These are phyloP conservation scores for Zootermopsis nevadensis DNA, from an alignment of 2,888 invertebrate species.

Conservation along the genomic window DNA sequence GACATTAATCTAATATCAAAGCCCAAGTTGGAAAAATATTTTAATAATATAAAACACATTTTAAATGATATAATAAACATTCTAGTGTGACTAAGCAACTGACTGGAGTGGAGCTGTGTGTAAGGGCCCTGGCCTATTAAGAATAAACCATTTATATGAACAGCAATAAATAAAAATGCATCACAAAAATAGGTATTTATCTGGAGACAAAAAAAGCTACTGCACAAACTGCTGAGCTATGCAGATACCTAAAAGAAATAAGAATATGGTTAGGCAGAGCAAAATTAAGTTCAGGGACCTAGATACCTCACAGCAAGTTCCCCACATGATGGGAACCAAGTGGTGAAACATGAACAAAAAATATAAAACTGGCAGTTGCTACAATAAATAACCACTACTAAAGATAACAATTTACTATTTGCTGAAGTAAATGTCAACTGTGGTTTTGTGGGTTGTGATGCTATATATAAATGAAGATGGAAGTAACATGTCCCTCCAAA, in stretches of 20 bases:
- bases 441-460: no score
- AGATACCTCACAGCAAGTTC: background rate
- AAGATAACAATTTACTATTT: no score
- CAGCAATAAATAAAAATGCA: background rate
- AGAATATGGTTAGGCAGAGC: background rate
- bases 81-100: background rate
- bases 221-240: background rate
- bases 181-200: background rate
- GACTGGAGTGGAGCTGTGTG: no score
- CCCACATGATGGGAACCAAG: background rate
- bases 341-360: background rate
- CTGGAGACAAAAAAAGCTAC: background rate
- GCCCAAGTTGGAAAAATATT: no score
- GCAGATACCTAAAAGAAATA: conserved; percentile 9
- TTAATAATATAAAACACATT: no score
- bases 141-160: background rate
- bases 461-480: no score
- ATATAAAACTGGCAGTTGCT: background rate
- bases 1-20: no score
- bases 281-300: background rate
- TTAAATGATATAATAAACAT: background rate
- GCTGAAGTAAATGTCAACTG: no score
- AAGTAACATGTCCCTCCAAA: no score
- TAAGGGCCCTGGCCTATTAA: background rate
- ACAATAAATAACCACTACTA: background rate